A percentile compares a stretch with the other conserved stretches of the same genome.
These are phyloP conservation scores for Collichthys lucidus DNA, from an alignment of 2,113 vertebrate genomes.

Conservation along the genomic window DNA sequence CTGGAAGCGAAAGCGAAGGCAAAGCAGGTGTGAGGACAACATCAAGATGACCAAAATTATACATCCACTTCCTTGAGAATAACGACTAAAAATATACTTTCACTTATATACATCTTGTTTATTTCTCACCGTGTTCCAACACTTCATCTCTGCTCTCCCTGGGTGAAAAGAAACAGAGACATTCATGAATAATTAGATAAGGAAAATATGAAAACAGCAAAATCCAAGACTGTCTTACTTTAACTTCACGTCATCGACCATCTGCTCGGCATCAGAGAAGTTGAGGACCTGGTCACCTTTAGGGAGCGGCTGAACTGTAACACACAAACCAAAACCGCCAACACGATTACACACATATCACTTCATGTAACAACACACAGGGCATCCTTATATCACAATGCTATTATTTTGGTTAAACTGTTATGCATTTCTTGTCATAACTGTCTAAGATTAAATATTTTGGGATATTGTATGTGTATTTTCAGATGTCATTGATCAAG, in stretches of 20 bases:
- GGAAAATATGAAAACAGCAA: not conserved
- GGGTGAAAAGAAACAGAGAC: constrained; percentile 7
- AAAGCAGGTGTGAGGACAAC: not conserved
- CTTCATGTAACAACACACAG: not conserved
- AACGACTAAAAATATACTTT: not conserved
- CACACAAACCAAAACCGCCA: constrained; percentile 46
- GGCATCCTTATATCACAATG: not conserved
- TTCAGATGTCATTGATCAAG: no score
- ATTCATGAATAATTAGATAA: not conserved
- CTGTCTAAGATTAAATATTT: no score
- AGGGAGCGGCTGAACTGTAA: constrained; percentile 94
- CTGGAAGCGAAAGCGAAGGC: constrained; percentile 69
- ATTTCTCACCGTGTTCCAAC: constrained; percentile 92
- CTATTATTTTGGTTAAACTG: no score
- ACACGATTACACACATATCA: not conserved
- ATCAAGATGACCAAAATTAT: not conserved
- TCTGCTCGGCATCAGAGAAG: constrained; percentile 95
- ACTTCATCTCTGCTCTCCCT: constrained; percentile 95
- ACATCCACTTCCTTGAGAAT: not conserved
- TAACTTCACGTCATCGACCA: constrained; percentile 94
- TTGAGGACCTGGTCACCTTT: constrained; percentile 97
- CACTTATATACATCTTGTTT: not conserved
- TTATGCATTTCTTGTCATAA: not conserved
- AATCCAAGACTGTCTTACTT: constrained; percentile 84
- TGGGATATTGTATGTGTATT: no score